Conservation (phyloP, 2,797 vertebrate species). For the Sternarchorhynchus goeldii region DNA sequence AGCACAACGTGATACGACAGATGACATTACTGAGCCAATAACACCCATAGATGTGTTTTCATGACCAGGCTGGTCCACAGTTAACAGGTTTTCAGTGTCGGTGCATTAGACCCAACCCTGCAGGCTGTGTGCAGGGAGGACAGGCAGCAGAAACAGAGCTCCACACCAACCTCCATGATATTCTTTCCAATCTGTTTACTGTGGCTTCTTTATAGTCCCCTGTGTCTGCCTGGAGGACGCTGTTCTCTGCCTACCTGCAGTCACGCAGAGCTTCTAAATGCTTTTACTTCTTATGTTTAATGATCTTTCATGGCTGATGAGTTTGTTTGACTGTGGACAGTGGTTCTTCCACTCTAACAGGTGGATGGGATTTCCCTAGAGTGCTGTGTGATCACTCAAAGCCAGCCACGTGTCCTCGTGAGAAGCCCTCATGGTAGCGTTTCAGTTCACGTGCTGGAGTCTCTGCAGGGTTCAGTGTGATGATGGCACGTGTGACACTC, state of each 20-base stretch:
- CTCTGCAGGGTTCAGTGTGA: too few relatives aligned
- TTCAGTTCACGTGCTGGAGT: too few relatives aligned
- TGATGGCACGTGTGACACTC: background rate
- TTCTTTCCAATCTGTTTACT: too few relatives aligned
- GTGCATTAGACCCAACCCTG: background rate
- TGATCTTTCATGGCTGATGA: constrained; percentile 13
- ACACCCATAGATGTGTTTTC: background rate
- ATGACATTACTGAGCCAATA: background rate
- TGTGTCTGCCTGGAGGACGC: too few relatives aligned
- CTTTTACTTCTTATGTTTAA: constrained; percentile 7
- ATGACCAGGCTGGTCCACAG: background rate
- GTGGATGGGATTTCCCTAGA: background rate
- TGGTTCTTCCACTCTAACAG: constrained; percentile 10
- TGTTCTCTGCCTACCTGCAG: too few relatives aligned
- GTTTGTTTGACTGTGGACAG: constrained; percentile 10
- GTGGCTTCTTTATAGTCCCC: too few relatives aligned
- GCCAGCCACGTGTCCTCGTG: too few relatives aligned
- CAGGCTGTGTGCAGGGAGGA: background rate
- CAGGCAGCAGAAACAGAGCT: background rate
- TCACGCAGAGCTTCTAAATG: background rate
- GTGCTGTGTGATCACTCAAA: background rate
- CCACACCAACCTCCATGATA: background rate
- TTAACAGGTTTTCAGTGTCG: background rate
- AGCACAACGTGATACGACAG: background rate
- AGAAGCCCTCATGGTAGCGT: too few relatives aligned